Evolutionary conservation across 1,140 invertebrate genomes (phyloP).

Genomic region (Trichonephila clavata): DNA sequence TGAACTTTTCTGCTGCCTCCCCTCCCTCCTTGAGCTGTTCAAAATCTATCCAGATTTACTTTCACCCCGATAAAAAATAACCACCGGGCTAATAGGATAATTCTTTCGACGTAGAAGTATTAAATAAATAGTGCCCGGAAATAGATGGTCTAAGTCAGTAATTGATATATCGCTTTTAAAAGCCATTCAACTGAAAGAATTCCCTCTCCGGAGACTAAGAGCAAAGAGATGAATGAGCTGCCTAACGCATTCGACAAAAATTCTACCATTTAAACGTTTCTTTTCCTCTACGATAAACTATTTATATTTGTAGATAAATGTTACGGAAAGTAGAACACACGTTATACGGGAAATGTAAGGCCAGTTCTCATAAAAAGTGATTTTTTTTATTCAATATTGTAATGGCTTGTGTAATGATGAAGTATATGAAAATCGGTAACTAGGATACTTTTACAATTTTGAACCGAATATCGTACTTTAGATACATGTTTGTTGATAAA

Average conservation of each 20-base stretch:
- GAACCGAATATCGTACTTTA: too few relatives aligned
- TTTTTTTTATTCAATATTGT: background rate
- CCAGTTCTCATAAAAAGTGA: background rate
- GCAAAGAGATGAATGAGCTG: constrained; percentile 40
- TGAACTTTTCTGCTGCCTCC: background rate
- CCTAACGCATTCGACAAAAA: constrained; percentile 12
- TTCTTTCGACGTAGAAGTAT: constrained; percentile 29
- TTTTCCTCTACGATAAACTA: background rate
- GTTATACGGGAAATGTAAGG: background rate
- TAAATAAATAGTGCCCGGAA: constrained; percentile 2
- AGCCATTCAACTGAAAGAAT: constrained; percentile 46
- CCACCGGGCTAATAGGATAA: background rate
- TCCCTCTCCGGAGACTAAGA: constrained; percentile 27
- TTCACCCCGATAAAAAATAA: background rate
- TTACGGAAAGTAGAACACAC: background rate
- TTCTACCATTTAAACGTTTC: constrained; percentile 52
- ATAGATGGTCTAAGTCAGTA: constrained; percentile 40
- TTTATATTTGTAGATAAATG: constrained; percentile 32
- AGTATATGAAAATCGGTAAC: background rate
- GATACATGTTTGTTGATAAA: too few relatives aligned
- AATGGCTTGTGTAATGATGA: background rate
- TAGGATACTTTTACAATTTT: background rate
- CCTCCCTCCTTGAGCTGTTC: background rate
- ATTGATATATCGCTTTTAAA: constrained; percentile 50
- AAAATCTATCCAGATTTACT: background rate